Conservation (phyloP, 2,888 invertebrate genomes). For the Drosophila borealis region DNA sequence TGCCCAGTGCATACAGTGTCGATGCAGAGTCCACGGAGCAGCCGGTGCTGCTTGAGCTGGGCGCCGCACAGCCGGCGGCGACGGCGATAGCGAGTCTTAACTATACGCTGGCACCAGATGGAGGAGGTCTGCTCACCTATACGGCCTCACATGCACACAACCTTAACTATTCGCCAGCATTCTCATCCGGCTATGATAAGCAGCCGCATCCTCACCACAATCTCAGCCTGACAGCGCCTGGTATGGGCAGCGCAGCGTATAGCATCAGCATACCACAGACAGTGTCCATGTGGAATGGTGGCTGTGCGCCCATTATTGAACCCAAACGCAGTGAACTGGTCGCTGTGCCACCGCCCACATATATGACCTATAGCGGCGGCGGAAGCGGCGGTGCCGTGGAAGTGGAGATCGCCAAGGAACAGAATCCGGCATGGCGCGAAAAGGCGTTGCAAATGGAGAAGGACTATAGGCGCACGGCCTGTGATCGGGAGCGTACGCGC, state of each 20-base stretch:
- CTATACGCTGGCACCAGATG: slow-evolving; percentile 59
- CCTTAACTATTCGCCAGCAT: slow-evolving; percentile 54
- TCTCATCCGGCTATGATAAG: slow-evolving; percentile 62
- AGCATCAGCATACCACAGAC: slow-evolving; percentile 79
- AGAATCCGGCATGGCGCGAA: slow-evolving; percentile 86
- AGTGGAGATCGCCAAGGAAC: slow-evolving; percentile 77
- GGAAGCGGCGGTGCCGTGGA: slow-evolving; percentile 51
- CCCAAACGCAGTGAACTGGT: slow-evolving; percentile 66
- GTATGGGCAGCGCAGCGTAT: slow-evolving; percentile 32
- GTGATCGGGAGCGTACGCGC: slow-evolving; percentile 92
- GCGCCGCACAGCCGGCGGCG: slow-evolving; percentile 46
- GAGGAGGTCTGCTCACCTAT: slow-evolving; percentile 45
- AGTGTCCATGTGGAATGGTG: slow-evolving; percentile 78
- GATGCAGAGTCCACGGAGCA: slow-evolving; percentile 75
- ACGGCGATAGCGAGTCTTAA: slow-evolving; percentile 32
- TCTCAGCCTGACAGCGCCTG: slow-evolving; percentile 26
- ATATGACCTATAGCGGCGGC: slow-evolving; percentile 66
- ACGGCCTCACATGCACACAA: slow-evolving; percentile 32
- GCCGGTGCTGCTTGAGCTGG: slow-evolving; percentile 78
- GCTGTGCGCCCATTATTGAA: slow-evolving; percentile 32
- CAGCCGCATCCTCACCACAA: slow-evolving; percentile 25
- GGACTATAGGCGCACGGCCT: slow-evolving; percentile 94
- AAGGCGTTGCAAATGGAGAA: slow-evolving; percentile 88
- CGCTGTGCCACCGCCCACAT: slow-evolving; percentile 75
- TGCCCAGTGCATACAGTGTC: slow-evolving; percentile 44